phyloP scores from a whole-genome alignment of 2,113 vertebrate species.

The Ploceus nigricollis region DNA sequence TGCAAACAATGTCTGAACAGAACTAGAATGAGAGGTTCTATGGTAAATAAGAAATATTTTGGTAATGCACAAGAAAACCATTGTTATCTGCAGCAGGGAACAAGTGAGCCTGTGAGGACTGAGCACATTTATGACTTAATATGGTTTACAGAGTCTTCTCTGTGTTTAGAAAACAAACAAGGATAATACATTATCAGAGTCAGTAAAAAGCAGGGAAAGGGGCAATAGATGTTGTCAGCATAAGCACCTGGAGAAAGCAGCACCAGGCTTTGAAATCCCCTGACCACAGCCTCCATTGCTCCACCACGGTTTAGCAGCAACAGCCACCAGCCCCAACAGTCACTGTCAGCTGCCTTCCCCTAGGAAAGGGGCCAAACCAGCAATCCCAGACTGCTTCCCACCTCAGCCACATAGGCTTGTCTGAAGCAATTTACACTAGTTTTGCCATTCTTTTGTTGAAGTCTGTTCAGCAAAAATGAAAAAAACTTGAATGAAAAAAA shows the following conservation, averaged over 20 bases:
- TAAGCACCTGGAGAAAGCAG: not conserved
- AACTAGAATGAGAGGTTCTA: not conserved
- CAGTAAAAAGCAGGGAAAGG: not conserved
- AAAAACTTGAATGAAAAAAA: not conserved
- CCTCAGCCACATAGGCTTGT: not conserved
- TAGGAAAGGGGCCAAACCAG: not conserved
- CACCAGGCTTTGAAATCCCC: not conserved
- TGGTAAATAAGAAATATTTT: not conserved
- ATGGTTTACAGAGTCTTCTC: not conserved
- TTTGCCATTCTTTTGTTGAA: not conserved
- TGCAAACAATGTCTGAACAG: not conserved
- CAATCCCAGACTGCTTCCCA: not conserved
- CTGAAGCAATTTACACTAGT: not conserved
- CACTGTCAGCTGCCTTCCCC: not conserved
- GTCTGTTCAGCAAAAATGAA: not conserved
- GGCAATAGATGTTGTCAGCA: not conserved
- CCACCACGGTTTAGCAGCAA: not conserved
- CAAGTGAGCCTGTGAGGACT: not conserved
- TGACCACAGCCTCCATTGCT: not conserved
- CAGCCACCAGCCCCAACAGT: not conserved
- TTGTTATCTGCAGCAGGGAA: not conserved
- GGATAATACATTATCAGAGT: not conserved
- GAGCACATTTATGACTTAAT: not conserved
- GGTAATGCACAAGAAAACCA: not conserved
- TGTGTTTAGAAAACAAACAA: not conserved